Conservation (phyloP, 2,113 vertebrate genomes). For the Jacana jacana region DNA sequence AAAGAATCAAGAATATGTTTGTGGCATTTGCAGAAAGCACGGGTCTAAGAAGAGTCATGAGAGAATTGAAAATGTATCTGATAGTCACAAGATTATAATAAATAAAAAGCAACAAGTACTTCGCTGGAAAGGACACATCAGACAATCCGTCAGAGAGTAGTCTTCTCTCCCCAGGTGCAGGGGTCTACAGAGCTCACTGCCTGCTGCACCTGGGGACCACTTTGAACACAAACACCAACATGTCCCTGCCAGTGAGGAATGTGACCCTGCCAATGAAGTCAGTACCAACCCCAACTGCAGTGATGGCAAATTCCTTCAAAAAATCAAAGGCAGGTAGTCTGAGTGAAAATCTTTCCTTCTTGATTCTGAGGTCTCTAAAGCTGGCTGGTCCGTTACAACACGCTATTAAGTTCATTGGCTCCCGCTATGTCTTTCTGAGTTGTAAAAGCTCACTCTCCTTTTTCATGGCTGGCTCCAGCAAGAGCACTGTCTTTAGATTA, state of each 20-base stretch:
- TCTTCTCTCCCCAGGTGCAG: too few species aligned
- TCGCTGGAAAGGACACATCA: neutral
- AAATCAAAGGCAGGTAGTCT: neutral
- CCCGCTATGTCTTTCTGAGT: neutral
- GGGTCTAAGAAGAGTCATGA: neutral
- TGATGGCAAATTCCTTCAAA: neutral
- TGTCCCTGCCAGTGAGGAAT: accelerated
- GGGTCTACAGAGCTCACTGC: too few species aligned
- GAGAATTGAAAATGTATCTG: neutral
- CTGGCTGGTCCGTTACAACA: neutral
- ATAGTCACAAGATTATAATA: neutral
- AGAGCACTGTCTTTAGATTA: neutral
- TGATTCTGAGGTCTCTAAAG: neutral
- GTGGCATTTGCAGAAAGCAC: neutral
- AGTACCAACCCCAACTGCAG: neutral
- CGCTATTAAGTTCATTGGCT: neutral
- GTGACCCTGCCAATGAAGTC: neutral
- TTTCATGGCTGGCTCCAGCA: neutral
- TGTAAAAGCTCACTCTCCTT: neutral
- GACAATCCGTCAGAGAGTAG: neutral
- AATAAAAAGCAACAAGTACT: neutral
- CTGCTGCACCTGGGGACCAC: accelerated
- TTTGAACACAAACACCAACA: neutral
- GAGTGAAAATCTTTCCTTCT: neutral
- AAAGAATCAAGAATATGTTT: neutral